phyloP scores from a whole-genome alignment of 2,888 invertebrate genomes.

The Dexiosoma caninum region DNA sequence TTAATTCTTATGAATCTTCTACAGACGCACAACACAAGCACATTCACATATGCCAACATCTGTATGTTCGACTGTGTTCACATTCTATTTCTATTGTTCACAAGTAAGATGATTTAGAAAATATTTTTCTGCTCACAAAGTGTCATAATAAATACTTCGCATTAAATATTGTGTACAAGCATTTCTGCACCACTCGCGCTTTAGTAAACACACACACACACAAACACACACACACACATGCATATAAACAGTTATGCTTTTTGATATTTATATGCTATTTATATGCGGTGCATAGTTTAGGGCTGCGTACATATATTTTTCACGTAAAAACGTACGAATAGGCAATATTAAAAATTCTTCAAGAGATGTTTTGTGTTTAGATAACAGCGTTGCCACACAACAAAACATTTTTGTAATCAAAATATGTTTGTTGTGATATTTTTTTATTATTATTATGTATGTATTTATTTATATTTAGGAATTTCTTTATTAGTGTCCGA shows the following conservation, averaged over 20 bases:
- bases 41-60: neutral
- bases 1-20: neutral
- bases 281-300: slow-evolving; percentile 23
- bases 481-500: no score
- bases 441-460: no score
- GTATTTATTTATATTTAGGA: no score
- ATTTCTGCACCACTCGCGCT: neutral
- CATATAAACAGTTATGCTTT: neutral
- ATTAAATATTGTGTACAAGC: slow-evolving; percentile 36
- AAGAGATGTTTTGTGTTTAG: neutral
- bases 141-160: slow-evolving; percentile 43
- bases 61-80: neutral
- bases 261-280: neutral
- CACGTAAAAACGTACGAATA: slow-evolving; percentile 3
- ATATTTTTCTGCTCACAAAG: slow-evolving; percentile 15
- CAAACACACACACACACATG: neutral
- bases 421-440: no score
- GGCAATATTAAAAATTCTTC: neutral
- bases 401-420: no score
- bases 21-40: neutral
- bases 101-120: slow-evolving; percentile 16
- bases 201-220: no score
- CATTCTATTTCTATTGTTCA: slow-evolving; percentile 3
- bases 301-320: neutral
- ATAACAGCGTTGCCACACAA: neutral